Evolutionary conservation across 2,113 vertebrate genomes (phyloP).

Genomic region (Hyaena hyaena): DNA sequence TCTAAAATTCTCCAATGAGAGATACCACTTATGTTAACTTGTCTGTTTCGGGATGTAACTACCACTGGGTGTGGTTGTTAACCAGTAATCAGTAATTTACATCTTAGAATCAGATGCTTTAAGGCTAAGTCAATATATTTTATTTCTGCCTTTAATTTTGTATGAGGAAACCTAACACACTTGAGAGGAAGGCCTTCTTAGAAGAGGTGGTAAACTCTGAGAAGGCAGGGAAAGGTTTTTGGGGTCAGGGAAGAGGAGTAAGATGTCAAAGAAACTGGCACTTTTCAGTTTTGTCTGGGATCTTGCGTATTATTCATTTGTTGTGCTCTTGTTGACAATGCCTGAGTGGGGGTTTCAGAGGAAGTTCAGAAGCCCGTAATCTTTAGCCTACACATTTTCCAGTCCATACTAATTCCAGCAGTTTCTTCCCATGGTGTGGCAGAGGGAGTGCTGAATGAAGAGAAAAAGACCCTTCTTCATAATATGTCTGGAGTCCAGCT

Average conservation of each 20-base stretch:
- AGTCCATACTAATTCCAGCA: slow-evolving; percentile 41
- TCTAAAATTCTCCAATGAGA: slow-evolving; percentile 26
- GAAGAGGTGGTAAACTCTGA: slow-evolving; percentile 27
- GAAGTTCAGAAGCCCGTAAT: slow-evolving; percentile 38
- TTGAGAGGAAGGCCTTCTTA: slow-evolving; percentile 55
- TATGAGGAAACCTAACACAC: slow-evolving; percentile 23
- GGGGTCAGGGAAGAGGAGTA: not conserved
- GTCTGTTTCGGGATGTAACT: not conserved
- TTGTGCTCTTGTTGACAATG: not conserved
- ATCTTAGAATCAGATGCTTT: slow-evolving; percentile 38
- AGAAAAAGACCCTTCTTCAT: slow-evolving; percentile 34
- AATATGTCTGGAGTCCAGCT: not conserved
- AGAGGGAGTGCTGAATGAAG: not conserved
- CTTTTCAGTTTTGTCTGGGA: slow-evolving; percentile 40
- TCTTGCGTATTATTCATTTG: slow-evolving; percentile 25
- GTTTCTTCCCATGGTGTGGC: not conserved
- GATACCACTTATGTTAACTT: not conserved
- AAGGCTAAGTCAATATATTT: slow-evolving; percentile 51
- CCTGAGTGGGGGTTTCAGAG: not conserved
- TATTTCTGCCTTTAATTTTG: slow-evolving; percentile 26
- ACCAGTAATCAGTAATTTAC: slow-evolving; percentile 14
- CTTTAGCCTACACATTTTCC: slow-evolving; percentile 49
- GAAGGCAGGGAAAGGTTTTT: slow-evolving; percentile 22
- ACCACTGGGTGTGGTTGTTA: not conserved
- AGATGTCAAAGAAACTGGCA: not conserved